phyloP scores from a whole-genome alignment of 2,888 invertebrate species.

The Nomada flava region DNA sequence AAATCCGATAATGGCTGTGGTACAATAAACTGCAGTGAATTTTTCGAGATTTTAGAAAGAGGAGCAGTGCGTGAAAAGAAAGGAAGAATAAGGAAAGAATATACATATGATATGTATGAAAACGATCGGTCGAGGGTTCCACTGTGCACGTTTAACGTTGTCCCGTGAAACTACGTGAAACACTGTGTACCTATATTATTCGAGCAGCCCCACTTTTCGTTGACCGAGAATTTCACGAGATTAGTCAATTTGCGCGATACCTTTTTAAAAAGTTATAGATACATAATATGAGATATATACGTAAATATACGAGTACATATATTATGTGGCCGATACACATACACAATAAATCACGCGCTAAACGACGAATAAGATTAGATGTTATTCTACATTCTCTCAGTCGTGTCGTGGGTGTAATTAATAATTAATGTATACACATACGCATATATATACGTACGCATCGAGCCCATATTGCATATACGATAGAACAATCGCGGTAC shows the following conservation, averaged over 20 bases:
- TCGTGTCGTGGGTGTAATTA: constrained; percentile 32
- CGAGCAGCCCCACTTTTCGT: constrained; percentile 65
- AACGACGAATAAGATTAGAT: constrained; percentile 33
- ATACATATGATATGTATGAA: background rate
- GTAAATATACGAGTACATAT: constrained; percentile 60
- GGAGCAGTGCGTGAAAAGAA: background rate
- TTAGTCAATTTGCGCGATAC: constrained; percentile 83
- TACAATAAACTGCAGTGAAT: background rate
- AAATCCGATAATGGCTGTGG: background rate
- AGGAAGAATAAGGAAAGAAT: background rate
- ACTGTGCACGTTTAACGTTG: background rate
- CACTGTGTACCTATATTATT: constrained; percentile 42
- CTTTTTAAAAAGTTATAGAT: constrained; percentile 75
- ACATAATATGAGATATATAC: constrained; percentile 44
- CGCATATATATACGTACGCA: constrained; percentile 25
- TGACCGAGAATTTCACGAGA: constrained; percentile 75
- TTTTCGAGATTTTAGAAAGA: background rate
- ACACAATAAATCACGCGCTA: constrained; percentile 26
- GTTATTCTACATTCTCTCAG: constrained; percentile 28
- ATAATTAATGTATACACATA: constrained; percentile 26
- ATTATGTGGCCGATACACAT: constrained; percentile 32
- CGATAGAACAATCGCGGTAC: background rate
- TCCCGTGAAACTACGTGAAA: constrained; percentile 26
- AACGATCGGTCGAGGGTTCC: constrained; percentile 35
- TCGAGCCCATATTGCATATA: constrained; percentile 7